Evolutionary conservation across 2,888 invertebrate species (phyloP).

Genomic region (Dryobotodes eremita): DNA sequence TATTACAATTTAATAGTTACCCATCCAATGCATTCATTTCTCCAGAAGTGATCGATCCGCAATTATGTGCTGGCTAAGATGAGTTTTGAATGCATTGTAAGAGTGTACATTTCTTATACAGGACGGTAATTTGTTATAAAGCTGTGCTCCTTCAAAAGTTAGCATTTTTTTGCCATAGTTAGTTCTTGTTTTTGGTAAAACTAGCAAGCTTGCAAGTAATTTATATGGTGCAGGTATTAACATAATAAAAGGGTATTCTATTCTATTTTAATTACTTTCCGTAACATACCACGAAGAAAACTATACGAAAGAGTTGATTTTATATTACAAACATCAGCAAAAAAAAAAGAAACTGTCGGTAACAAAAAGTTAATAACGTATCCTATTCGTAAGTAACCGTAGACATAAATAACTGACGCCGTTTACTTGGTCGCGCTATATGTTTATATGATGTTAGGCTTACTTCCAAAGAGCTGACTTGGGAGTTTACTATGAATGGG

Average conservation of each 20-base stretch:
- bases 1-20: too few relatives aligned
- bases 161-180: too few relatives aligned
- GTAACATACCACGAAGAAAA: background rate
- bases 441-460: background rate
- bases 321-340: background rate
- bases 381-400: slow-evolving; percentile 18
- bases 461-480: slow-evolving; percentile 6
- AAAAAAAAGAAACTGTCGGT: background rate
- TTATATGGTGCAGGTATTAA: background rate
- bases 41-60: too few relatives aligned
- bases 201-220: too few relatives aligned
- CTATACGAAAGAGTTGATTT: background rate
- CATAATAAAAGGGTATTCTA: background rate
- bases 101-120: too few relatives aligned
- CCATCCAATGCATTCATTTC: too few relatives aligned
- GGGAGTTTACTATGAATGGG: background rate
- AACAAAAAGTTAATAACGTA: slow-evolving; percentile 4
- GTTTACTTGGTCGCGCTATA: background rate
- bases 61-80: too few relatives aligned
- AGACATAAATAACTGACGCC: slow-evolving; percentile 25
- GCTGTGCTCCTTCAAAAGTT: too few relatives aligned
- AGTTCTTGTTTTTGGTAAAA: too few relatives aligned
- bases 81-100: too few relatives aligned
- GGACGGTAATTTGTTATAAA: too few relatives aligned
- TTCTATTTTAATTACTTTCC: background rate